Conservation (phyloP, 1,140 invertebrate species). For the Agrilus planipennis region DNA sequence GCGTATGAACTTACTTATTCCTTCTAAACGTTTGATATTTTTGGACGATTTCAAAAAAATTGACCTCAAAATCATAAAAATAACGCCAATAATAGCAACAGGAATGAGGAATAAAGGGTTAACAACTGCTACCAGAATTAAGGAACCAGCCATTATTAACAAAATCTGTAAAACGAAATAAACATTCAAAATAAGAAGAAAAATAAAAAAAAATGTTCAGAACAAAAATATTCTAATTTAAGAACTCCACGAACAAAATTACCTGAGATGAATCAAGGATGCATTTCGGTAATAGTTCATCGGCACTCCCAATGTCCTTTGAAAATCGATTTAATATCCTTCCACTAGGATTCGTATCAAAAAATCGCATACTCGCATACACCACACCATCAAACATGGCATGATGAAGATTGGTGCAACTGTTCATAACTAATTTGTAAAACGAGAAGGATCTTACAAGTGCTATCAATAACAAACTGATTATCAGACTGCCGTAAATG, state of each 20-base stretch:
- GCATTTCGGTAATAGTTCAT: conserved; percentile 50
- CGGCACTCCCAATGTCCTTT: conserved; percentile 45
- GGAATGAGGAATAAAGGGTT: conserved; percentile 50
- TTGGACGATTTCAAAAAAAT: conserved; percentile 52
- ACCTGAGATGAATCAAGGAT: conserved; percentile 54
- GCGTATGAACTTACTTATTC: conserved; percentile 40
- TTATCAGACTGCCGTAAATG: conserved; percentile 39
- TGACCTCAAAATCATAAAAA: conserved; percentile 43
- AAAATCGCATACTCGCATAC: conserved; percentile 62
- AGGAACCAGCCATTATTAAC: conserved; percentile 34
- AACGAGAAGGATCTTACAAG: conserved; percentile 43
- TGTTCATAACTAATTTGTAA: conserved; percentile 50
- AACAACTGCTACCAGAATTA: conserved; percentile 46
- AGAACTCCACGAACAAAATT: conserved; percentile 9
- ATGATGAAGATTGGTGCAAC: conserved; percentile 56
- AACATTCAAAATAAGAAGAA: not conserved
- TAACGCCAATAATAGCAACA: conserved; percentile 41
- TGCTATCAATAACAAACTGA: conserved; percentile 36
- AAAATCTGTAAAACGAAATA: conserved; percentile 34
- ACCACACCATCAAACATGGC: conserved; percentile 51
- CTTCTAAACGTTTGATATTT: conserved; percentile 53
- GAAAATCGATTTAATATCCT: conserved; percentile 32
- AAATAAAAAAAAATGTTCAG: not conserved
- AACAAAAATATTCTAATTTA: not conserved
- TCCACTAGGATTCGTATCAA: conserved; percentile 69